Evolutionary conservation across 2,113 vertebrate species (phyloP), one percentile per base, ranked within the genome.

Genomic region (Rousettus leschenaultii): DNA sequence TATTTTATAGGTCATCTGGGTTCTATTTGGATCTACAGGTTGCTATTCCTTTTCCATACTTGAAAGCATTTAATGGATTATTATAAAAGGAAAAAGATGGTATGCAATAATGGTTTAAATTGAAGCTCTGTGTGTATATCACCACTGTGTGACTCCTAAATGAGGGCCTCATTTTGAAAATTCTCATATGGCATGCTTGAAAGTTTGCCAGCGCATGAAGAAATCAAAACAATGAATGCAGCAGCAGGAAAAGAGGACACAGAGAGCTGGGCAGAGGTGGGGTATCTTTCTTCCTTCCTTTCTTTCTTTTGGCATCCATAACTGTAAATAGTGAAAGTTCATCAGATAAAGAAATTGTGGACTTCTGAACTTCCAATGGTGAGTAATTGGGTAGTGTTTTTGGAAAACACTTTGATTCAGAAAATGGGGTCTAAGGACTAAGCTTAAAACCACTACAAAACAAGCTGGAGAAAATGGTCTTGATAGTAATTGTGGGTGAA

Each of bases 1-100:
- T 98, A 97, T 98, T 99, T 98, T 98, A 99, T 98, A 98, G 98
- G 98, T 98, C 99, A 98, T 97, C 95, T 97, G 98, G 98, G 98
- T 96, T 98, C 97, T 98, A 98, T 99, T 98, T 98, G 96, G 96
- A 98, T 97, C 98, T 98, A 98, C 98, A 99, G 98, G 98, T 98
- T 98, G 98, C 97, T 98, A 94, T 98, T 98, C 94, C 97, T 98
- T 98, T 98, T 98, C 97, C 97, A 98, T 98, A 98, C 98, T 98
- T 98, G 98, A 98, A 98, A 99, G 98, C 98, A 96, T 98, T 99
- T 99, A 98, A 98, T 99, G 98, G 98, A 98, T 98, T 98, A 98
- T 98, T 98, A 98, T 97, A 98, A 98, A 98, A 98, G 97, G 96
- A 96, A 98, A 98, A 98, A 98, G 97, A 98, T 97, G 89, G 95